Evolutionary conservation across 2,113 vertebrate genomes (phyloP).

Genomic region (Zosterops japonicus): DNA sequence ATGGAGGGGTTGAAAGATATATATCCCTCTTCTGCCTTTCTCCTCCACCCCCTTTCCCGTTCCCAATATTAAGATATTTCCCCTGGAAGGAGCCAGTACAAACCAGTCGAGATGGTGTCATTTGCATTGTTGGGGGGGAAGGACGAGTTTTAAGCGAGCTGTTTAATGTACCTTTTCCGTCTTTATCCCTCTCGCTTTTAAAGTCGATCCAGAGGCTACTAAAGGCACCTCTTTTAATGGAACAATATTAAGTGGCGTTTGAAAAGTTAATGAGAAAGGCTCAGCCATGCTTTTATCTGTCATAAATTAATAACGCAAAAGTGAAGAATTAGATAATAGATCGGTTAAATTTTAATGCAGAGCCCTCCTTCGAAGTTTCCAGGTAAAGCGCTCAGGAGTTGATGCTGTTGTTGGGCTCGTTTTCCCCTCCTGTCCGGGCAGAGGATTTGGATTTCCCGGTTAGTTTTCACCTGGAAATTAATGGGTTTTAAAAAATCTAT

Average conservation of each 20-base stretch:
- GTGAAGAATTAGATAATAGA: conserved; percentile 58
- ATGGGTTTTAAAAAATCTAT: neutral
- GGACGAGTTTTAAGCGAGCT: conserved; percentile 13
- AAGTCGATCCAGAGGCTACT: conserved; percentile 33
- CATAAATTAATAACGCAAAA: conserved; percentile 70
- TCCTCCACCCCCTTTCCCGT: neutral
- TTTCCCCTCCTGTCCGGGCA: neutral
- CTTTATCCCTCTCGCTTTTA: conserved; percentile 46
- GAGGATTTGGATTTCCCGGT: neutral
- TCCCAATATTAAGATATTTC: neutral
- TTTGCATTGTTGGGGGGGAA: neutral
- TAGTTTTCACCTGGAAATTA: neutral
- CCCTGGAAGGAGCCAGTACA: neutral
- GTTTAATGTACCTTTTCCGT: conserved; percentile 39
- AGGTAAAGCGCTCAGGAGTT: conserved; percentile 27
- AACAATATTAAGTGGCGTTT: conserved; percentile 59
- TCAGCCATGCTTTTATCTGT: conserved; percentile 65
- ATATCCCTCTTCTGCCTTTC: neutral
- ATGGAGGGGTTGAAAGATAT: conserved; percentile 23
- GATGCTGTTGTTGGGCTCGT: neutral
- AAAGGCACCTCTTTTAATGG: conserved; percentile 59
- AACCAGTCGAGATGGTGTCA: conserved; percentile 50
- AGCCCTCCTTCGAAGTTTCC: conserved; percentile 57
- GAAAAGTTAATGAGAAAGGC: conserved; percentile 68
- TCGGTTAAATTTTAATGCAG: conserved; percentile 64